A percentile compares a stretch with the other conserved stretches of the same genome.
phyloP scores from a whole-genome alignment of 2,113 vertebrate species.

The Osmerus mordax region DNA sequence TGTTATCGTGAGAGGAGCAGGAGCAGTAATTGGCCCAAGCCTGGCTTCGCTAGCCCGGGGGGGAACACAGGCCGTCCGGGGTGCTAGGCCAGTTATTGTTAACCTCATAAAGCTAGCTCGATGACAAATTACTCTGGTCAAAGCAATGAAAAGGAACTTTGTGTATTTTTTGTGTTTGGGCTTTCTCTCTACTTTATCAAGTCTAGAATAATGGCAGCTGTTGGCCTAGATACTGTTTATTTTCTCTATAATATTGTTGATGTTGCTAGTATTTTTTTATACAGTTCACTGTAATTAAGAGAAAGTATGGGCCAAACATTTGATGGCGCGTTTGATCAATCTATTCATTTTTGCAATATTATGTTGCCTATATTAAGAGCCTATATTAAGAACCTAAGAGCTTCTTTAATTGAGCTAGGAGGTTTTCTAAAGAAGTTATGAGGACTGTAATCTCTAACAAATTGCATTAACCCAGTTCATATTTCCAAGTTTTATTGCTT shows the following conservation, averaged over 20 bases:
- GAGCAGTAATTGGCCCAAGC: slow-evolving; percentile 46
- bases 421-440: no score
- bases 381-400: no score
- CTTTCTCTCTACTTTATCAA: no score
- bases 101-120: slow-evolving; percentile 26
- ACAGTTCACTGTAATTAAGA: no score
- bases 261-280: no score
- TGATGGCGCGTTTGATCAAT: not conserved
- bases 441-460: not conserved
- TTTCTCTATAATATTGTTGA: no score
- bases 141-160: slow-evolving; percentile 8
- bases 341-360: not conserved
- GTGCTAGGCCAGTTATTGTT: slow-evolving; percentile 14
- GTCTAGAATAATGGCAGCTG: not conserved
- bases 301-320: not conserved
- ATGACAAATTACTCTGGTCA: slow-evolving; percentile 4
- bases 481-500: no score
- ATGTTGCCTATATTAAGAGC: no score
- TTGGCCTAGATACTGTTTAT: no score
- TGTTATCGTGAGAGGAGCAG: slow-evolving; percentile 53
- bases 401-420: no score
- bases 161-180: not conserved
- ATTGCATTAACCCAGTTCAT: no score
- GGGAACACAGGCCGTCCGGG: slow-evolving; percentile 29
- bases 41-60: slow-evolving; percentile 28